Evolutionary conservation across 2,797 vertebrate species (phyloP), one percentile per base, ranked within the genome.

Genomic region (Myripristis jacobus): DNA sequence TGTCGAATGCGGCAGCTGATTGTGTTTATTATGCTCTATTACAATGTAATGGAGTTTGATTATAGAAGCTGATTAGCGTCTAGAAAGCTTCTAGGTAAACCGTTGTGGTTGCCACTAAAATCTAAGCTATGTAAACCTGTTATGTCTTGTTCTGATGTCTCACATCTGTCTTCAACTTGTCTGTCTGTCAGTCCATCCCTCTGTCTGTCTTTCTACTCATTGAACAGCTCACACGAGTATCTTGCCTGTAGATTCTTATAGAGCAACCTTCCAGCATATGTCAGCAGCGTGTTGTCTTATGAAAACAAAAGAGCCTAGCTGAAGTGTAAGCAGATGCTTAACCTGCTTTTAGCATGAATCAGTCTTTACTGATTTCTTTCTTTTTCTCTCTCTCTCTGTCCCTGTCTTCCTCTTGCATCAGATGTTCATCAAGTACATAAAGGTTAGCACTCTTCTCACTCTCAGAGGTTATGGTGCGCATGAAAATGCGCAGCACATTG

Each of bases 401-500:
- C 65, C 71, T 87, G 47, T 86, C 83, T 85, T 94, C 88, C 52
- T 81, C 84, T 76, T 87, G 95, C 96, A 93, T 98, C 96, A 99
- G 97, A 98, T 98, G 96, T 99, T 98, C 96, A 97, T 96, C 96
- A 98, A 98, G 92, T 98, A 98, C 95, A 95, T 99, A 94, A 99
- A 98, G 97, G 97, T 99, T 97, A 96, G 97, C 94, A 77, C 34
- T 88, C 88, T 73, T 95, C 91, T 94, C 89, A 88, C 73, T 80
- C 71, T 88, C 77, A 70, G 69, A 82, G 80, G 69, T 77, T 86
- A 84, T 85, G 85, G 69, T 94, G 87, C 70, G 79, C 90, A 88
- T 74, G 90, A 84, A 83, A 73, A 41, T 62, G 47, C 58, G 56
- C 65, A 48, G 9, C 25, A 61, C 25, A 29, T 24, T 70, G 1